Conservation (phyloP, 2,888 invertebrate species). For the Sinelater perroti region DNA sequence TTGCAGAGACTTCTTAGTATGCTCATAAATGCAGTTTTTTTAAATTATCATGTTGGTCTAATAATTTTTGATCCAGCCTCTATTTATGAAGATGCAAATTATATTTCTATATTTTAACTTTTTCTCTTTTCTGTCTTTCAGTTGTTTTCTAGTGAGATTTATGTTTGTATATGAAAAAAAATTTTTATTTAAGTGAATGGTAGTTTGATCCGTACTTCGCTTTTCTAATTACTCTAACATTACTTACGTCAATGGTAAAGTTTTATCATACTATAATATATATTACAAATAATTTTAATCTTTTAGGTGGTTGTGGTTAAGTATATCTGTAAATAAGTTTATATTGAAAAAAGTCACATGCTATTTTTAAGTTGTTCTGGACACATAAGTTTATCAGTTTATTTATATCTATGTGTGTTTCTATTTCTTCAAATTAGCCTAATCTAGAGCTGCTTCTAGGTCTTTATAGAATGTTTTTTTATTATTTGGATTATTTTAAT, state of each 20-base stretch:
- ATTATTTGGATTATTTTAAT: too few species aligned
- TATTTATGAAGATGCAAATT: constrained; percentile 1
- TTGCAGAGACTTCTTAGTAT: constrained; percentile 2
- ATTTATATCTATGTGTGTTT: constrained; percentile 12
- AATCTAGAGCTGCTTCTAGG: background rate
- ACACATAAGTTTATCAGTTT: constrained; percentile 9
- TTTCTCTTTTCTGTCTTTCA: background rate
- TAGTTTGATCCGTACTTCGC: constrained; percentile 15
- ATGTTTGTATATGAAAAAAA: background rate
- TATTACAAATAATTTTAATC: background rate
- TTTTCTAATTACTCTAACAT: constrained; percentile 20
- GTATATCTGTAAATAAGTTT: constrained; percentile 13
- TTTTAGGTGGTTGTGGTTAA: constrained; percentile 1
- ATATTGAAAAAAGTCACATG: constrained; percentile 6
- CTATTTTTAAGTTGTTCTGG: background rate
- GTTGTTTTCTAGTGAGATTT: background rate
- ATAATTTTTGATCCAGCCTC: constrained; percentile 1
- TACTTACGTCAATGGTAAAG: background rate
- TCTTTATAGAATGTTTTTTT: constrained; percentile 3
- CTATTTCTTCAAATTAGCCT: constrained; percentile 3
- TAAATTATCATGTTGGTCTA: background rate
- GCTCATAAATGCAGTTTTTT: constrained; percentile 12
- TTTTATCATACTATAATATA: background rate
- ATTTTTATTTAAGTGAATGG: constrained; percentile 8
- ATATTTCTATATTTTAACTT: background rate